Conservation (phyloP, 2,888 invertebrate species). For the Dromius quadrimaculatus region DNA sequence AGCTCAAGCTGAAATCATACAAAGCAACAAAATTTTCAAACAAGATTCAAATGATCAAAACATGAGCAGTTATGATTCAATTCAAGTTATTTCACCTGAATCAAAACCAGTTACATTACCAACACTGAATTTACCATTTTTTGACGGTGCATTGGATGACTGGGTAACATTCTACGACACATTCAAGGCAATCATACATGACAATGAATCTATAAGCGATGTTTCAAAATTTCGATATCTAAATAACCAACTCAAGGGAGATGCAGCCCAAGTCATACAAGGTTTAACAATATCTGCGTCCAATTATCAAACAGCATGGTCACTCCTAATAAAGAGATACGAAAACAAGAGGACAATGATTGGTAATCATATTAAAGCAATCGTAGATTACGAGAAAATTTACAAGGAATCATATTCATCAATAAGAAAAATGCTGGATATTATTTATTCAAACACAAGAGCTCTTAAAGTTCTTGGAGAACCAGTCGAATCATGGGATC, state of each 20-base stretch:
- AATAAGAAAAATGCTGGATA: constrained; percentile 7
- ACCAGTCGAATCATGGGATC: constrained; percentile 34
- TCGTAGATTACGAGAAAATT: not conserved
- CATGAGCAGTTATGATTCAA: too few species aligned
- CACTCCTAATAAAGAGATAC: constrained; percentile 48
- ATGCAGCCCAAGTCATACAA: constrained; percentile 53
- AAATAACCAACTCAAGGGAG: constrained; percentile 35
- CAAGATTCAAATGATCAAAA: not conserved
- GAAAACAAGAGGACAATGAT: constrained; percentile 47
- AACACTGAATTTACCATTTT: constrained; percentile 47
- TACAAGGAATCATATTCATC: not conserved
- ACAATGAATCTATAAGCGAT: constrained; percentile 38
- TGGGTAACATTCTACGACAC: constrained; percentile 52
- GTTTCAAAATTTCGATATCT: constrained; percentile 54
- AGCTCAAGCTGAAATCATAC: not conserved
- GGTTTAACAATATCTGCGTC: constrained; percentile 52
- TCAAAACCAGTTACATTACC: constrained; percentile 38
- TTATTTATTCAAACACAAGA: not conserved
- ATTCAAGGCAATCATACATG: constrained; percentile 51
- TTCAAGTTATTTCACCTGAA: not conserved
- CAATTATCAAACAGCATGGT: constrained; percentile 53
- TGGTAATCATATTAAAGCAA: constrained; percentile 40
- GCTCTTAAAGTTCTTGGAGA: constrained; percentile 1
- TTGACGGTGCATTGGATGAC: constrained; percentile 47
- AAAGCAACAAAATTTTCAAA: not conserved